Conservation (phyloP, 2,888 invertebrate species). For the Cantharis rustica region DNA sequence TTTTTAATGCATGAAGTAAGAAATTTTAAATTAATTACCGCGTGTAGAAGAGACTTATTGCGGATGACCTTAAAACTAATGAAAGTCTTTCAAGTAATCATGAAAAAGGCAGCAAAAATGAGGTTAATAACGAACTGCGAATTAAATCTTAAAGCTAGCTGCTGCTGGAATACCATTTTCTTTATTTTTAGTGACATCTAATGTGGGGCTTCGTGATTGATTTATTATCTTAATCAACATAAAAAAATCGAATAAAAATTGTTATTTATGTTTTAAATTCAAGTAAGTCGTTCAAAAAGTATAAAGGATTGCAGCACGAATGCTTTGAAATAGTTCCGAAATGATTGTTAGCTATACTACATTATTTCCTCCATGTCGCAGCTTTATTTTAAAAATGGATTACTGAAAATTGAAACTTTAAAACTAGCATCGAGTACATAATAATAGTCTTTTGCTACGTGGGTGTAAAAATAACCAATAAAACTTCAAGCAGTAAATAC, state of each 20-base stretch:
- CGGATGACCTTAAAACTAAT: too few species aligned
- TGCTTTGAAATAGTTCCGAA: not conserved
- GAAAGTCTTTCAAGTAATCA: too few species aligned
- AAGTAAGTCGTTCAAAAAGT: not conserved
- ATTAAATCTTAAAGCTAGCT: too few species aligned
- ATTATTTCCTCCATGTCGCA: not conserved
- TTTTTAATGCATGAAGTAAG: too few species aligned
- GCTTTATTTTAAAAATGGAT: not conserved
- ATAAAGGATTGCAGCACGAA: not conserved
- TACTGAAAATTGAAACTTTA: not conserved
- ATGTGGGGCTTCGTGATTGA: too few species aligned
- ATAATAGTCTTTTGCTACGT: not conserved
- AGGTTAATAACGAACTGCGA: too few species aligned
- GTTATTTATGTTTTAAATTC: not conserved
- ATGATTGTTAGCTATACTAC: not conserved
- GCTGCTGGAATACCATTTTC: too few species aligned
- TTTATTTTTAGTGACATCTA: too few species aligned
- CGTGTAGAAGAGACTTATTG: too few species aligned
- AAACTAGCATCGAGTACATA: not conserved
- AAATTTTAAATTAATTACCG: too few species aligned
- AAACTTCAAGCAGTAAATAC: not conserved
- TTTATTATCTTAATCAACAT: not conserved
- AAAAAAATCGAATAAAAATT: not conserved
- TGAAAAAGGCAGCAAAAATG: too few species aligned
- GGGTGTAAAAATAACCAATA: not conserved